Evolutionary conservation across 2,797 vertebrate species (phyloP).

Genomic region (Coluber constrictor): DNA sequence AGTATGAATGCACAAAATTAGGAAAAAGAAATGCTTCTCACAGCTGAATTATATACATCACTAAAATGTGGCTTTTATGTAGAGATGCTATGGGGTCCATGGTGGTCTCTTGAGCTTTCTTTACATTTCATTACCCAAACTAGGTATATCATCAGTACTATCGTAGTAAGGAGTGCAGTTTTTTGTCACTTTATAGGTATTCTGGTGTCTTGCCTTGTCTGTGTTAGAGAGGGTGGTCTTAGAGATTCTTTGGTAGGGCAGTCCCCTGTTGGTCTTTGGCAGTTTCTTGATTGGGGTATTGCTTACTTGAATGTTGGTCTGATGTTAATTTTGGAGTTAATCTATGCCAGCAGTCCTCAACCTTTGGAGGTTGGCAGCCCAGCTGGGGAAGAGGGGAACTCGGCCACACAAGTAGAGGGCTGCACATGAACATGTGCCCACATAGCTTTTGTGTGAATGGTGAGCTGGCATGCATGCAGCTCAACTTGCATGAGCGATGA

Average conservation of each 20-base stretch:
- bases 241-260: neutral
- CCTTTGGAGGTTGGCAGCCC: neutral
- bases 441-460: neutral
- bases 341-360: neutral
- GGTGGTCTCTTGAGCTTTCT: neutral
- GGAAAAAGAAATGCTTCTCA: neutral
- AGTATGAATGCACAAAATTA: neutral
- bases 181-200: neutral
- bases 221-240: neutral
- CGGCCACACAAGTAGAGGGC: rapidly evolving
- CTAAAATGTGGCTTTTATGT: neutral
- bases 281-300: neutral
- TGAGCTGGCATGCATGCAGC: neutral
- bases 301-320: neutral
- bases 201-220: neutral
- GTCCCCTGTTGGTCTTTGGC: neutral
- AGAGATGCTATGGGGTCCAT: neutral
- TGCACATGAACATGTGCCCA: neutral
- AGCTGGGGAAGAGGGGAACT: neutral
- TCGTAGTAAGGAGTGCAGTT: neutral
- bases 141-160: neutral
- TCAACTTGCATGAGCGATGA: neutral
- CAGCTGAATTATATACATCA: neutral
- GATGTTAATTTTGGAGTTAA: neutral
- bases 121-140: neutral